phyloP scores from a whole-genome alignment of 2,797 vertebrate species.

The Xerus rutilus region DNA sequence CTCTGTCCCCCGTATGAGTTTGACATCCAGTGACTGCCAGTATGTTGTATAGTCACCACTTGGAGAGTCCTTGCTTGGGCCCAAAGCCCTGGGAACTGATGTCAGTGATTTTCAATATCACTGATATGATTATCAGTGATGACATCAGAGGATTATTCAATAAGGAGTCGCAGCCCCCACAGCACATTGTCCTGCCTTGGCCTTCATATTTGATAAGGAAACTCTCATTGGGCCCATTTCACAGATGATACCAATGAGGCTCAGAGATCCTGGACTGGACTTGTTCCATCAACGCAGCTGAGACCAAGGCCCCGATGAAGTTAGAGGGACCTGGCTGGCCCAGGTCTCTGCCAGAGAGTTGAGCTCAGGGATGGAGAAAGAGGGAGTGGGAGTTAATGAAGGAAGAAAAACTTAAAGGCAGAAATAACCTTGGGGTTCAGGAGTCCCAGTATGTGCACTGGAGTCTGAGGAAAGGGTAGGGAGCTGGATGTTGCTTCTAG shows the following conservation, averaged over 20 bases:
- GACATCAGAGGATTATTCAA: neutral
- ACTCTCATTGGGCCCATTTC: neutral
- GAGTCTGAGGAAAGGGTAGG: neutral
- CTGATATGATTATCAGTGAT: neutral
- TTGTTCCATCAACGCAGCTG: neutral
- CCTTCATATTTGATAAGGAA: neutral
- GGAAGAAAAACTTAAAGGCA: neutral
- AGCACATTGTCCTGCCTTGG: neutral
- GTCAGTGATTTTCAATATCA: neutral
- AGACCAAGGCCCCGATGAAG: neutral
- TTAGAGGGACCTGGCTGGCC: neutral
- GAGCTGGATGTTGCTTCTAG: constrained; percentile 35
- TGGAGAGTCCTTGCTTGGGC: neutral
- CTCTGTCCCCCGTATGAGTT: neutral
- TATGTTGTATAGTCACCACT: neutral
- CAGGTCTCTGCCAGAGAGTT: neutral
- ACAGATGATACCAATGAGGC: neutral
- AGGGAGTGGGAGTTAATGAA: accelerated
- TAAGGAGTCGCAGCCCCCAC: neutral
- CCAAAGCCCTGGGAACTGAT: neutral
- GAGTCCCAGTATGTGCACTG: neutral
- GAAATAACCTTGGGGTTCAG: neutral
- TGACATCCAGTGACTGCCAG: neutral
- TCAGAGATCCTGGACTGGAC: neutral
- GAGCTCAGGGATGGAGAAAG: neutral